Percentiles rank a stretch among this genome's conserved stretches.
These are phyloP conservation scores for Typhlichthys subterraneus DNA, from an alignment of 2,797 vertebrate genomes.

Conservation along the genomic window DNA sequence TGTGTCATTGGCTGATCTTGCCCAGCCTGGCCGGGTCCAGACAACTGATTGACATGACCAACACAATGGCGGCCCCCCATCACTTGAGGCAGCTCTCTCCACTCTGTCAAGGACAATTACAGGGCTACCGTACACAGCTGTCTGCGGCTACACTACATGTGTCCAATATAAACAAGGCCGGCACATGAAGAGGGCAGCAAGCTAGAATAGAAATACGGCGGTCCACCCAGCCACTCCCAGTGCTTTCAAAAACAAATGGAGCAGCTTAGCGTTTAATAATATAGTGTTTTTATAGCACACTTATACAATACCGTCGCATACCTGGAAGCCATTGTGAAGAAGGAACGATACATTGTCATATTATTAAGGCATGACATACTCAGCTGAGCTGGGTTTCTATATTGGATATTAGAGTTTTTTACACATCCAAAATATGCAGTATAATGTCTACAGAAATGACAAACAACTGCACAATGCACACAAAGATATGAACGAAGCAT, in stretches of 20 bases:
- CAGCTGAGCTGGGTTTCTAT: background rate
- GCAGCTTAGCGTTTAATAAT: slow-evolving; percentile 6
- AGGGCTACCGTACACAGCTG: slow-evolving; percentile 33
- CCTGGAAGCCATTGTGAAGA: background rate
- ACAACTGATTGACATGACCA: slow-evolving; percentile 57
- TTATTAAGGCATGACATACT: slow-evolving; percentile 9
- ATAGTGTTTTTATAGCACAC: slow-evolving; percentile 33
- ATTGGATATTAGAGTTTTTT: background rate
- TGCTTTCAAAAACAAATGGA: background rate
- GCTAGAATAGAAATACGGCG: slow-evolving; percentile 17
- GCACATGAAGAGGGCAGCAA: slow-evolving; percentile 28
- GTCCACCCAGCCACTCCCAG: background rate
- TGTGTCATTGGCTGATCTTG: slow-evolving; percentile 48
- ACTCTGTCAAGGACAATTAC: slow-evolving; percentile 70
- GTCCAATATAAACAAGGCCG: slow-evolving; percentile 52
- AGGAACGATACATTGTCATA: slow-evolving; percentile 16
- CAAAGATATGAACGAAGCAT: background rate
- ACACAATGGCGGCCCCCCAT: slow-evolving; percentile 50
- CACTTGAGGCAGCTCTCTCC: slow-evolving; percentile 49
- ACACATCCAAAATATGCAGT: background rate
- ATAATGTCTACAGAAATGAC: background rate
- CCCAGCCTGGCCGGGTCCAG: slow-evolving; percentile 28
- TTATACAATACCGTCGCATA: slow-evolving; percentile 8
- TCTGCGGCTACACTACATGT: slow-evolving; percentile 42
- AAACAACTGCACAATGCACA: background rate